Conservation (phyloP, 2,113 vertebrate species). For the Dicaeum eximium region DNA sequence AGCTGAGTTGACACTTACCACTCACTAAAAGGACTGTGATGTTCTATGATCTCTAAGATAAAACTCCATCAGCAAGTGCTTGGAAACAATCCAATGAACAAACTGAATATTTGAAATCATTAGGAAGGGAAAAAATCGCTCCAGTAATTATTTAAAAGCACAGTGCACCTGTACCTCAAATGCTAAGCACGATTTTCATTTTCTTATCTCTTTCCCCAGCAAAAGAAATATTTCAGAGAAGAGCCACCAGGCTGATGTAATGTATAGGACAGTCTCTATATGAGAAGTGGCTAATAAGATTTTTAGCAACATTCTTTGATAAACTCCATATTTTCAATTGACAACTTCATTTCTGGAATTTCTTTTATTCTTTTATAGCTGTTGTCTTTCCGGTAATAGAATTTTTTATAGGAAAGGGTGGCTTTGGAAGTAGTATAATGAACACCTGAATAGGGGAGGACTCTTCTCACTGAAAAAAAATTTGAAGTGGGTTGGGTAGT, state of each 20-base stretch:
- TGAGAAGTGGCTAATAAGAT: not conserved
- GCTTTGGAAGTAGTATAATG: not conserved
- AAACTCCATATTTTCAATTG: not conserved
- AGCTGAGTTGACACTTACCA: not conserved
- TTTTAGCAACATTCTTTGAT: not conserved
- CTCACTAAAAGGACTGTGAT: not conserved
- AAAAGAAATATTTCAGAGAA: not conserved
- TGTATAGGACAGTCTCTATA: not conserved
- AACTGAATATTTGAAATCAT: not conserved
- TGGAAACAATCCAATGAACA: not conserved
- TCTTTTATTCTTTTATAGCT: not conserved
- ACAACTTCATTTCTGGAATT: not conserved
- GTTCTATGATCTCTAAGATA: not conserved
- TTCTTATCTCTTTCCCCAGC: not conserved
- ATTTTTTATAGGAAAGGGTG: not conserved
- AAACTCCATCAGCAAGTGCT: not conserved
- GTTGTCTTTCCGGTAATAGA: not conserved
- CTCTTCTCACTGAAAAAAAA: not conserved
- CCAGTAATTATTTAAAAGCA: not conserved
- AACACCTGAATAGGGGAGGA: not conserved
- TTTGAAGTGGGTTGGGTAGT: not conserved
- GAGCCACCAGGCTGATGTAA: not conserved
- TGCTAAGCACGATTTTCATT: not conserved
- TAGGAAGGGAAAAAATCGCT: fast-evolving
- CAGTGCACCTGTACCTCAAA: not conserved